Evolutionary conservation across 2,888 invertebrate species (phyloP).

Genomic region (Pediacus dermestoides): DNA sequence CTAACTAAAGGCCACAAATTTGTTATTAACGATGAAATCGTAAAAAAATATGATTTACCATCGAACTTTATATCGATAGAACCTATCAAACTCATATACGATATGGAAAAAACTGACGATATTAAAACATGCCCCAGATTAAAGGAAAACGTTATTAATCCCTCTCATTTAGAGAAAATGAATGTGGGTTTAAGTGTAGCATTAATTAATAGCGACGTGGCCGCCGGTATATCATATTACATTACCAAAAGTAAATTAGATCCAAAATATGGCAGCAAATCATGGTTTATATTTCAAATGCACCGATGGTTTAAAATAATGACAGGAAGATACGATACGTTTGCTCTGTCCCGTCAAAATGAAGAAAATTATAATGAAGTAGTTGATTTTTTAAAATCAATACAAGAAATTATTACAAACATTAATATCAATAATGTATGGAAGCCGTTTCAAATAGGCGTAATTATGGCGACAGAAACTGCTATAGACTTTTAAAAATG

Average conservation of each 20-base stretch:
- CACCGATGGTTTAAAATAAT: slow-evolving; percentile 15
- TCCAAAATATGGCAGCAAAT: slow-evolving; percentile 7
- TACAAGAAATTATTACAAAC: slow-evolving; percentile 7
- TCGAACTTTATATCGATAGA: slow-evolving; percentile 7
- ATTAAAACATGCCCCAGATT: slow-evolving; percentile 15
- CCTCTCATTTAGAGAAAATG: slow-evolving; percentile 18
- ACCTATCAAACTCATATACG: slow-evolving; percentile 7
- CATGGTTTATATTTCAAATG: slow-evolving; percentile 10
- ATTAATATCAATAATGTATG: slow-evolving; percentile 1
- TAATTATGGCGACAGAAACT: slow-evolving; percentile 4
- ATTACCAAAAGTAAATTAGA: slow-evolving; percentile 8
- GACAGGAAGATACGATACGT: slow-evolving; percentile 5
- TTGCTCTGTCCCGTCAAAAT: neutral
- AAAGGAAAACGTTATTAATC: slow-evolving; percentile 12
- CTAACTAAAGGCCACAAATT: slow-evolving; percentile 10
- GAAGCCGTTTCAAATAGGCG: slow-evolving; percentile 9
- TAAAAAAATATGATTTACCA: slow-evolving; percentile 12
- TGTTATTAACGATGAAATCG: slow-evolving; percentile 5
- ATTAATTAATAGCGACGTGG: slow-evolving; percentile 11
- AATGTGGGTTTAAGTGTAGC: slow-evolving; percentile 12
- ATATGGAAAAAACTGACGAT: slow-evolving; percentile 10
- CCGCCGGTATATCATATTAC: slow-evolving; percentile 13
- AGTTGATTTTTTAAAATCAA: slow-evolving; percentile 1
- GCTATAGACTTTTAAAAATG: slow-evolving; percentile 7
- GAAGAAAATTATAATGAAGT: slow-evolving; percentile 3